Evolutionary conservation across 2,113 vertebrate genomes (phyloP).

Genomic region (Apeltes quadracus): DNA sequence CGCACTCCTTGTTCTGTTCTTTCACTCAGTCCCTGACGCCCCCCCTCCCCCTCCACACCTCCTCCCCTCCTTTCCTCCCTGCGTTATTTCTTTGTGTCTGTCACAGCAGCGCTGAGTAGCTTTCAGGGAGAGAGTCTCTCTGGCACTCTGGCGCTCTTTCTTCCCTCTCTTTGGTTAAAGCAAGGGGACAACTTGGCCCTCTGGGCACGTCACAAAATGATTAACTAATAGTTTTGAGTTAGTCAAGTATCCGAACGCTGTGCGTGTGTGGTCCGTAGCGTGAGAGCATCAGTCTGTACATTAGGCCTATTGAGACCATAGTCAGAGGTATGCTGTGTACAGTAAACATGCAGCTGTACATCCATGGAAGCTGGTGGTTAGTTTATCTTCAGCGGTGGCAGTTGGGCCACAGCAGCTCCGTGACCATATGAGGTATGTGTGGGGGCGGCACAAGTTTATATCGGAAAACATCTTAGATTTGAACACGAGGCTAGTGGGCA

Average conservation of each 20-base stretch:
- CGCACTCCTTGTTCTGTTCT: slow-evolving; percentile 74
- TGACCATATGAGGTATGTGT: not conserved
- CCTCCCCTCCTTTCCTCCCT: slow-evolving; percentile 57
- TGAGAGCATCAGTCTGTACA: slow-evolving; percentile 37
- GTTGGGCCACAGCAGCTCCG: slow-evolving; percentile 2
- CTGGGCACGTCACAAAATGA: slow-evolving; percentile 72
- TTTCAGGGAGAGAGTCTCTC: slow-evolving; percentile 64
- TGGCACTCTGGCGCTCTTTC: slow-evolving; percentile 48
- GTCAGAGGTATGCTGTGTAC: slow-evolving; percentile 16
- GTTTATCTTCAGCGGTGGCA: not conserved
- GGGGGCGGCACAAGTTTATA: not conserved
- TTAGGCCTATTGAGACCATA: slow-evolving; percentile 43
- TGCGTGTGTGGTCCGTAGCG: slow-evolving; percentile 29
- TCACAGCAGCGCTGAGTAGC: slow-evolving; percentile 62
- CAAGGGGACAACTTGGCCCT: slow-evolving; percentile 66
- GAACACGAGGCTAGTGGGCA: not conserved
- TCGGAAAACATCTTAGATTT: not conserved
- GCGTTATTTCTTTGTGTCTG: slow-evolving; percentile 67
- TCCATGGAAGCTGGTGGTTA: slow-evolving; percentile 28
- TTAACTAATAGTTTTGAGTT: slow-evolving; percentile 74
- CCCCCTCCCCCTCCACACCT: slow-evolving; percentile 60
- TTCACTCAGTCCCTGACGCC: slow-evolving; percentile 51
- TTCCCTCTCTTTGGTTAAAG: slow-evolving; percentile 64
- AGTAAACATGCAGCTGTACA: slow-evolving; percentile 25
- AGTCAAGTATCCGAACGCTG: slow-evolving; percentile 60